phyloP scores from a whole-genome alignment of 1,140 invertebrate genomes.

The Rhyzopertha dominica region DNA sequence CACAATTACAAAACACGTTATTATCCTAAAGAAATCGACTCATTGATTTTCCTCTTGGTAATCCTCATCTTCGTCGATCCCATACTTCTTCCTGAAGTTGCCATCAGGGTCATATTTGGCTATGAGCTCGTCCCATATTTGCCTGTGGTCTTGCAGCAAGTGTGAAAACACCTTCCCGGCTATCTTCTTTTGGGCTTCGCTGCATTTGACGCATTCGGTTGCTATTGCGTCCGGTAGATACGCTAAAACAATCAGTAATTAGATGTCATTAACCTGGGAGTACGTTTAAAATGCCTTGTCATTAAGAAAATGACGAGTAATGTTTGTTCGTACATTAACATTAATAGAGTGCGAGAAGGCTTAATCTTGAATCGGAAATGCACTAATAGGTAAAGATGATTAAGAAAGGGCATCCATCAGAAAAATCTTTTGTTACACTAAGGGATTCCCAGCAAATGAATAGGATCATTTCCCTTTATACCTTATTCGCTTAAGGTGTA shows the following conservation, averaged over 20 bases:
- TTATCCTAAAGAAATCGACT: background rate
- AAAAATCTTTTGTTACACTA: too few relatives aligned
- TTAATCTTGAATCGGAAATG: too few relatives aligned
- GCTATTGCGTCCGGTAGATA: conserved; percentile 43
- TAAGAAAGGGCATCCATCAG: too few relatives aligned
- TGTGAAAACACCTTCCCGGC: conserved; percentile 38
- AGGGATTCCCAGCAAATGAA: too few relatives aligned
- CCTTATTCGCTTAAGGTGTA: too few relatives aligned
- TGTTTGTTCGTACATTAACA: too few relatives aligned
- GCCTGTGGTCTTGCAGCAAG: conserved; percentile 40
- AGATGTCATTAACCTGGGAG: too few relatives aligned
- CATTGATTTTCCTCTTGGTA: conserved; percentile 11
- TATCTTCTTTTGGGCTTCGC: conserved; percentile 37
- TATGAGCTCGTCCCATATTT: conserved; percentile 38
- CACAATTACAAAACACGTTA: background rate
- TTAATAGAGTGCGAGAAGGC: too few relatives aligned
- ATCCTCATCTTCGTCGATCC: conserved; percentile 24
- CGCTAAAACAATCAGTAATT: conserved; percentile 41
- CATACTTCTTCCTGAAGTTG: conserved; percentile 38
- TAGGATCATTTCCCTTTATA: too few relatives aligned
- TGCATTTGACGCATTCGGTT: conserved; percentile 46
- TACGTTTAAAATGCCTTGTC: too few relatives aligned
- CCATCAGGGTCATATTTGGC: conserved; percentile 45
- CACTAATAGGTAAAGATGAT: too few relatives aligned
- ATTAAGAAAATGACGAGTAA: too few relatives aligned